Percentiles rank a stretch among this genome's conserved stretches.
These are phyloP conservation scores for Tiliacea aurago DNA, from an alignment of 2,888 invertebrate genomes.

Conservation along the genomic window DNA sequence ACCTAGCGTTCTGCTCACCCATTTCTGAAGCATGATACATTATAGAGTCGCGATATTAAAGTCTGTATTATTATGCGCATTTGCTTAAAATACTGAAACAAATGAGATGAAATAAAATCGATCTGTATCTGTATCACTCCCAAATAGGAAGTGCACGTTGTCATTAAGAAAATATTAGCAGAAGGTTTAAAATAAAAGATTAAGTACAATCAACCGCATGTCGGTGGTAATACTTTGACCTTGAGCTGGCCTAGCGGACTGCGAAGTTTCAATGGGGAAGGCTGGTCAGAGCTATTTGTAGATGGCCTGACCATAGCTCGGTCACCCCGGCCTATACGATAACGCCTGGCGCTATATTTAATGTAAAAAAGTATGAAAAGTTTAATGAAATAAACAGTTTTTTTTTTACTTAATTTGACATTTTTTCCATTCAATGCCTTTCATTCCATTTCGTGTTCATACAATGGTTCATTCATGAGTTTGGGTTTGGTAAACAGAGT, in stretches of 20 bases:
- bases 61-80: constrained; percentile 61
- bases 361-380: too few species aligned
- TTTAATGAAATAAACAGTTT: too few species aligned
- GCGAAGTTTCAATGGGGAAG: neutral
- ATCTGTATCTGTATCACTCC: constrained; percentile 47
- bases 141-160: constrained; percentile 24
- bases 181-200: constrained; percentile 22
- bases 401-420: too few species aligned
- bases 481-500: too few species aligned
- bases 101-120: constrained; percentile 47
- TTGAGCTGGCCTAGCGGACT: neutral
- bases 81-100: constrained; percentile 45
- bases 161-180: constrained; percentile 5
- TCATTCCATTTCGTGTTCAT: too few species aligned
- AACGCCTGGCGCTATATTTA: too few species aligned
- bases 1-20: constrained; percentile 25
- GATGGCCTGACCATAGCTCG: too few species aligned
- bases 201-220: neutral
- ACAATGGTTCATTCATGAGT: too few species aligned
- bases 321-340: too few species aligned
- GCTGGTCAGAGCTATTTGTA: too few species aligned
- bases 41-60: constrained; percentile 41
- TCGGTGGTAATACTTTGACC: neutral
- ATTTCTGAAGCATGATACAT: constrained; percentile 47
- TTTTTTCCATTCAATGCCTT: too few species aligned